Conservation (phyloP, 2,113 vertebrate species). For the Heptranchias perlo region DNA sequence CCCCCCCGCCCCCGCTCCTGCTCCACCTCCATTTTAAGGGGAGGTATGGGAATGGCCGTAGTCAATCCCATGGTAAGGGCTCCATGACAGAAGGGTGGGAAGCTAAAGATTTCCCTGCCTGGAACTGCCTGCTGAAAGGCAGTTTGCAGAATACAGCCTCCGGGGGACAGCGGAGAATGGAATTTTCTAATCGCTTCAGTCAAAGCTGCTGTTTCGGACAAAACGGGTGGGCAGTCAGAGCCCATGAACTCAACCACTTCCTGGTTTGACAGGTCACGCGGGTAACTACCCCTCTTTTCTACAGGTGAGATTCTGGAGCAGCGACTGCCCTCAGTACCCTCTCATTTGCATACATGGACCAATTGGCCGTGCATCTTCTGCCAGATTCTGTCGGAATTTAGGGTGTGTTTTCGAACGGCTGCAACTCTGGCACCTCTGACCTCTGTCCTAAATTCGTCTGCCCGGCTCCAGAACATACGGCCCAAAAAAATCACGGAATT, state of each 20-base stretch:
- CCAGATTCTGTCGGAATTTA: neutral
- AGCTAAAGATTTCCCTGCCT: too few relatives aligned
- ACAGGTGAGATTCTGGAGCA: neutral
- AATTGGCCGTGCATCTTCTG: neutral
- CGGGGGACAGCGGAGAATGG: too few relatives aligned
- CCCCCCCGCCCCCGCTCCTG: too few relatives aligned
- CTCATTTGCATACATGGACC: neutral
- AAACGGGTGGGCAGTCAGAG: neutral
- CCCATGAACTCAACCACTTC: neutral
- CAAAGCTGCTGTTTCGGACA: neutral
- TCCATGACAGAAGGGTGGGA: too few relatives aligned
- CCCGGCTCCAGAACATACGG: neutral
- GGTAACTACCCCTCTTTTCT: neutral
- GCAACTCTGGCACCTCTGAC: neutral
- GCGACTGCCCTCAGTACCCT: neutral
- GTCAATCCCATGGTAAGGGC: too few relatives aligned
- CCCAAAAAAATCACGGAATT: neutral
- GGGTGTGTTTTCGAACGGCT: too few relatives aligned
- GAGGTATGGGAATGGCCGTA: too few relatives aligned
- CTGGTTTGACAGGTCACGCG: neutral
- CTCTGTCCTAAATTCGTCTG: neutral
- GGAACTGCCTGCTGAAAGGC: too few relatives aligned
- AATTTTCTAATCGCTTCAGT: neutral
- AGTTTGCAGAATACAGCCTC: too few relatives aligned
- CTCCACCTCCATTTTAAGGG: too few relatives aligned